A percentile compares a stretch with the other conserved stretches of the same genome.
These are phyloP conservation scores for Eudyptes chrysolophus DNA, from an alignment of 2,113 vertebrate species.

Conservation along the genomic window DNA sequence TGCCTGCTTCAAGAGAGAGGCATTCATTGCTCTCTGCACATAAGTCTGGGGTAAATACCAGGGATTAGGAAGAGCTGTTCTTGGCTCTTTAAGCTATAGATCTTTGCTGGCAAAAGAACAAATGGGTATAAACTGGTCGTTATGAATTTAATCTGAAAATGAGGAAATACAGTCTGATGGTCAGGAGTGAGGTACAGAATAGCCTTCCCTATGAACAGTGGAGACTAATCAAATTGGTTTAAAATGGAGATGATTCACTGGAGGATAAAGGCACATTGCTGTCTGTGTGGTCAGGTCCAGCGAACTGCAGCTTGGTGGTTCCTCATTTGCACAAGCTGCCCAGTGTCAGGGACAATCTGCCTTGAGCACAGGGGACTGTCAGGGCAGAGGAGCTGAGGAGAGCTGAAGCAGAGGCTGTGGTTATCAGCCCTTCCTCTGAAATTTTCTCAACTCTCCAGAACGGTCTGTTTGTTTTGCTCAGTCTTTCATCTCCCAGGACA, in stretches of 20 bases:
- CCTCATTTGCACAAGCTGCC: background rate
- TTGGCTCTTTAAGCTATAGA: background rate
- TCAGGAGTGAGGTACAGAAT: background rate
- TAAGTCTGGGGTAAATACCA: background rate
- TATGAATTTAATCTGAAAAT: background rate
- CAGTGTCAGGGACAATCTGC: background rate
- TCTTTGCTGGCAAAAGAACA: slow-evolving; percentile 8
- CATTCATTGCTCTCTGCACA: background rate
- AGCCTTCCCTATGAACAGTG: background rate
- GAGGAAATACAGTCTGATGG: background rate
- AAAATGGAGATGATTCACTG: background rate
- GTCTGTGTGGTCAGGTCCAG: background rate
- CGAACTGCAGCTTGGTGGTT: background rate
- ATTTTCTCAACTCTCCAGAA: background rate
- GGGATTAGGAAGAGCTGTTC: background rate
- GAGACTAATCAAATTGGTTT: background rate
- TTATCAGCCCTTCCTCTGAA: background rate
- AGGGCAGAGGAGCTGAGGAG: background rate
- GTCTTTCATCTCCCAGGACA: background rate
- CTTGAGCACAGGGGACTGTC: background rate
- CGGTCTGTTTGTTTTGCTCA: background rate
- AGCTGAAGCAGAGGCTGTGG: background rate
- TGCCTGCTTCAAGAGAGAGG: background rate
- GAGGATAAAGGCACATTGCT: background rate
- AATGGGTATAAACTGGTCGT: background rate